Base-by-base conservation (phyloP, 2,113 vertebrate species). In the Scortum barcoo region DNA sequence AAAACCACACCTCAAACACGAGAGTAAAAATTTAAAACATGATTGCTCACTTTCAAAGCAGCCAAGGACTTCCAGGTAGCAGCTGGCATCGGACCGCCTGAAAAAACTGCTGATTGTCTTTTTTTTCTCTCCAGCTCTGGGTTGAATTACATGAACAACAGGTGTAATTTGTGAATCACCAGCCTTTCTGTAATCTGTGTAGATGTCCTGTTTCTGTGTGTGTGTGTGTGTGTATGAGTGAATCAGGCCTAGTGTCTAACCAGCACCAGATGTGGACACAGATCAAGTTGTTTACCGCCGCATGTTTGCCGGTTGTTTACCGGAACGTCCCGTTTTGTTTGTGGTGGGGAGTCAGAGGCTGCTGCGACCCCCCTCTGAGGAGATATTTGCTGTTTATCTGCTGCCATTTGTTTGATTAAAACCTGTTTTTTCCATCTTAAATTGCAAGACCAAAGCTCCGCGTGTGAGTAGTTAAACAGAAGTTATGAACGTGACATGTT, bases 61-160 rank as follows among this genome's bases (percentile, higher is more conserved):
- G 78, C 88, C 88, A 79, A 66, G 40, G 19, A 24, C 79, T 89
- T 89, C 88, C 83, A 83, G 83, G 83, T 70, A 83, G 85, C 72
- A 72, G 76, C 66, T 82, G 81, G 85, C 80, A 73, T 4, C 67
- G 3, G 38, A 0, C 17, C 0, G 13, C 36, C 26, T 48, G 42
- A 50, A 53, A 53, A 75, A 87, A 56, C 28, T 78, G 88, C 86
- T 85, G 88, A 80, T 20, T 17, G 33, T 6, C 7, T 33, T 13
- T 30, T 22, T 70, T 56, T 69, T 44, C 8, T 13, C 19, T 62
- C 11, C 65, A 56, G 50, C 40, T 78, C 69, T 62, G 44, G 13
- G n/a, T 42, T 33, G 58, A 56, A 28, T 36, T 30, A 61, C 68
- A 71, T 22, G 20, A 77, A 79, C 62, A 89, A 60, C 85, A 91